phyloP scores from a whole-genome alignment of 2,888 invertebrate species.

The Salpingus planirostris region DNA sequence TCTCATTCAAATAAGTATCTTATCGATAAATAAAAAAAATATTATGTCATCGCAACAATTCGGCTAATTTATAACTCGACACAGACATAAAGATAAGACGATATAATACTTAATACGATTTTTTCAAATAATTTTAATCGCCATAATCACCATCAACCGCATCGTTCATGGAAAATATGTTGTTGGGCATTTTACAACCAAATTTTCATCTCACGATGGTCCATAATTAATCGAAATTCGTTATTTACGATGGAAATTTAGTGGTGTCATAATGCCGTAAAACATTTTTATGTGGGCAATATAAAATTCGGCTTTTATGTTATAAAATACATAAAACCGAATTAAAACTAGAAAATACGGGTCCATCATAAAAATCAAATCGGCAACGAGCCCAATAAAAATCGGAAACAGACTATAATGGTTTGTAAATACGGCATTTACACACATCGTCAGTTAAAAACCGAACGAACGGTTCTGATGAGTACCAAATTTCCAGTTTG shows the following conservation, averaged over 20 bases:
- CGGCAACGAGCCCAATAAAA: slow-evolving; percentile 24
- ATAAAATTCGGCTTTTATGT: slow-evolving; percentile 13
- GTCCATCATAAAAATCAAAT: slow-evolving; percentile 15
- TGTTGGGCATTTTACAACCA: slow-evolving; percentile 4
- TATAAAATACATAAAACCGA: too few relatives aligned
- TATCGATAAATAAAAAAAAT: too few relatives aligned
- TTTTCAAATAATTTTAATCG: too few relatives aligned
- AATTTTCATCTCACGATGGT: too few relatives aligned
- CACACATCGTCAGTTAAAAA: slow-evolving; percentile 21
- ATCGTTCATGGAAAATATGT: too few relatives aligned
- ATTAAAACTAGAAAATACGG: too few relatives aligned
- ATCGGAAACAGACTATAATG: slow-evolving; percentile 32
- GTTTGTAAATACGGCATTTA: slow-evolving; percentile 36
- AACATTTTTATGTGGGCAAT: slow-evolving; percentile 15
- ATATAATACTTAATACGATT: too few relatives aligned
- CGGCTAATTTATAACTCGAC: too few relatives aligned
- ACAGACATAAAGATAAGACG: too few relatives aligned
- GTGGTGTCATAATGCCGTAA: slow-evolving; percentile 17
- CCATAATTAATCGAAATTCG: slow-evolving; percentile 15
- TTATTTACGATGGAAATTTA: slow-evolving; percentile 16
- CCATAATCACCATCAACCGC: too few relatives aligned
- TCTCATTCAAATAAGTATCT: too few relatives aligned
- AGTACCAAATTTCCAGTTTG: slow-evolving; percentile 36
- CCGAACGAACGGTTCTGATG: slow-evolving; percentile 28
- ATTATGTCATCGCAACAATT: too few relatives aligned